These are phyloP conservation scores for Telmatochromis bifrenatus DNA, from an alignment of 2,113 vertebrate species.

Conservation along the genomic window DNA sequence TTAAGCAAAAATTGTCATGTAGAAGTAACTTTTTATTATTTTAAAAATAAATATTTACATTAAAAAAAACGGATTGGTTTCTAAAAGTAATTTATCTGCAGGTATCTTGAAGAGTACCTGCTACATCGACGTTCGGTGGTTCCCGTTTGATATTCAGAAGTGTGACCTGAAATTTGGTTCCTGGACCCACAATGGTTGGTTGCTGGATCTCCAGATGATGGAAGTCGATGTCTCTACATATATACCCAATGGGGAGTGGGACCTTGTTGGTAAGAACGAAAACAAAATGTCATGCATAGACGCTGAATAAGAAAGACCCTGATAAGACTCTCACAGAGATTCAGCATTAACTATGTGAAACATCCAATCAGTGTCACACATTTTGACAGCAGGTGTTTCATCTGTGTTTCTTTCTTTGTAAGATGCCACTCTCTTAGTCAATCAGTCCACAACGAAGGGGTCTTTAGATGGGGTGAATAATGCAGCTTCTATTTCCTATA, in stretches of 20 bases:
- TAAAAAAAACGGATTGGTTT: not conserved
- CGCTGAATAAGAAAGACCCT: not conserved
- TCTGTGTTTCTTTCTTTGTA: not conserved
- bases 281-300: not conserved
- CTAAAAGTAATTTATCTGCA: not conserved
- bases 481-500: not conserved
- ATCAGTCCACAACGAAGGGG: not conserved
- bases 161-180: slow-evolving; percentile 90
- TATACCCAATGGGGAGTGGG: slow-evolving; percentile 89
- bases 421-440: not conserved
- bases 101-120: slow-evolving; percentile 82
- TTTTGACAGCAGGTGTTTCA: not conserved
- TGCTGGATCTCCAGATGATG: slow-evolving; percentile 87
- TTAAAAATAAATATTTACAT: not conserved
- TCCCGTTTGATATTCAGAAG: slow-evolving; percentile 89
- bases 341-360: not conserved
- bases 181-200: slow-evolving; percentile 88
- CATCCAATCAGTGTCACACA: not conserved
- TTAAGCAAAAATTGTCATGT: not conserved
- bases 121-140: slow-evolving; percentile 90
- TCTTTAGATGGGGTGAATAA: not conserved
- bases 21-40: not conserved
- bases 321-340: accelerated
- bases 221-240: slow-evolving; percentile 85
- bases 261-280: slow-evolving; percentile 80